A percentile compares a stretch with the other conserved stretches of the same genome.
Conservation (phyloP, 1,140 invertebrate genomes). For the Drosophila punjabiensis region DNA sequence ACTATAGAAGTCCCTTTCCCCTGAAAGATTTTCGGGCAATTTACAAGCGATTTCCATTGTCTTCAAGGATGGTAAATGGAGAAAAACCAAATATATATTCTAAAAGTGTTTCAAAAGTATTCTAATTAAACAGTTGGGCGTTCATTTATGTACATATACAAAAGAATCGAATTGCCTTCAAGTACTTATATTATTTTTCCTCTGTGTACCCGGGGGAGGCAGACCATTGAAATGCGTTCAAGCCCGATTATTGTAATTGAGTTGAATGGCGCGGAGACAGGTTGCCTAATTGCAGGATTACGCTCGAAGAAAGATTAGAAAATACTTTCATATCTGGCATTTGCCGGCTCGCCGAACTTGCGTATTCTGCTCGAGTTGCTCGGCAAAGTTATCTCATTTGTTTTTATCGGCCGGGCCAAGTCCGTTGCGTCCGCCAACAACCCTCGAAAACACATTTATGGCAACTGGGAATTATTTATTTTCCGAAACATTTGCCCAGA, state of each 20-base stretch:
- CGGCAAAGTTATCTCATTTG: constrained; percentile 47
- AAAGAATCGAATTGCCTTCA: background rate
- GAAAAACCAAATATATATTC: background rate
- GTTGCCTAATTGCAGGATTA: constrained; percentile 45
- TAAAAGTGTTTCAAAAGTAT: too few species aligned
- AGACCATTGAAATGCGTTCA: constrained; percentile 10
- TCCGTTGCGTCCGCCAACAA: constrained; percentile 16
- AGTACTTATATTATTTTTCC: background rate
- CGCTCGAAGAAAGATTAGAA: constrained; percentile 18
- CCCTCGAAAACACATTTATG: constrained; percentile 46
- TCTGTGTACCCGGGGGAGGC: background rate
- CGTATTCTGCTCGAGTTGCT: constrained; percentile 36
- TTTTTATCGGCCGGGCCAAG: constrained; percentile 34
- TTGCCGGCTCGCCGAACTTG: constrained; percentile 17
- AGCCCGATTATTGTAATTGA: constrained; percentile 19
- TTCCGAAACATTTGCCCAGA: constrained; percentile 60
- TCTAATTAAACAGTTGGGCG: background rate
- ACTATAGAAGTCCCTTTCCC: background rate
- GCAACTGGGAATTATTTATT: constrained; percentile 58
- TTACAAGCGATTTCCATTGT: constrained; percentile 11
- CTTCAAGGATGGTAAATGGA: background rate
- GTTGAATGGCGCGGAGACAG: constrained; percentile 23
- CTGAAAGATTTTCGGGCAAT: constrained; percentile 6
- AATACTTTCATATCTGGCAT: constrained; percentile 22
- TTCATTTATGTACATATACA: background rate